phyloP scores from a whole-genome alignment of 2,797 vertebrate species.

The Coendou prehensilis region DNA sequence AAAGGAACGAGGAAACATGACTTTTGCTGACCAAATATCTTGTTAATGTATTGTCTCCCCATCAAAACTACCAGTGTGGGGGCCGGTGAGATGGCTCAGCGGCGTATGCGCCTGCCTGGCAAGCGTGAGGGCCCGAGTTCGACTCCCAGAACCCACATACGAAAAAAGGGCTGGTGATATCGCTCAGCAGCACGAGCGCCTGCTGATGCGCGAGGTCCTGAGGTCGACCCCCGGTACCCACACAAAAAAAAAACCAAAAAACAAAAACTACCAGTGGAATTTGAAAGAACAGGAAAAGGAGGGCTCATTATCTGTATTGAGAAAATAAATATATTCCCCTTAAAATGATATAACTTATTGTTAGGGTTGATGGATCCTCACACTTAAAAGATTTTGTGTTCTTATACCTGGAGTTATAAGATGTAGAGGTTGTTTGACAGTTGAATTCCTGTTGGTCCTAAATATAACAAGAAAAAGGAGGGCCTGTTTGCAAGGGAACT shows the following conservation, averaged over 20 bases:
- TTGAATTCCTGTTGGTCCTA: background rate
- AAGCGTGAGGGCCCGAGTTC: too few relatives aligned
- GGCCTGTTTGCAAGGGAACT: background rate
- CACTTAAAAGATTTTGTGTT: background rate
- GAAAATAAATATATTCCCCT: background rate
- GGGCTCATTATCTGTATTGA: background rate
- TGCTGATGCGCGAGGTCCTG: too few relatives aligned
- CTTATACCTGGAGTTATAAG: background rate
- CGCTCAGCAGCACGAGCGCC: too few relatives aligned
- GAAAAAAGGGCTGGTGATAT: too few relatives aligned
- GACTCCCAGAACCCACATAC: too few relatives aligned
- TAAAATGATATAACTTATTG: background rate
- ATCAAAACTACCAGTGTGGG: background rate
- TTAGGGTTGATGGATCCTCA: background rate
- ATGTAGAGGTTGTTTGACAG: background rate
- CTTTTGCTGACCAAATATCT: background rate
- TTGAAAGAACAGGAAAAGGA: background rate
- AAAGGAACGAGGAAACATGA: background rate
- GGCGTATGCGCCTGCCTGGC: too few relatives aligned
- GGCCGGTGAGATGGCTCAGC: too few relatives aligned
- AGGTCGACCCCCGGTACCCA: too few relatives aligned
- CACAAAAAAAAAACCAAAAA: too few relatives aligned
- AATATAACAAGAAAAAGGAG: background rate
- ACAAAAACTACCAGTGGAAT: background rate
- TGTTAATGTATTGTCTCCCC: background rate